Evolutionary conservation across 2,797 vertebrate species (phyloP).

Genomic region (Distichodus sexfasciatus): DNA sequence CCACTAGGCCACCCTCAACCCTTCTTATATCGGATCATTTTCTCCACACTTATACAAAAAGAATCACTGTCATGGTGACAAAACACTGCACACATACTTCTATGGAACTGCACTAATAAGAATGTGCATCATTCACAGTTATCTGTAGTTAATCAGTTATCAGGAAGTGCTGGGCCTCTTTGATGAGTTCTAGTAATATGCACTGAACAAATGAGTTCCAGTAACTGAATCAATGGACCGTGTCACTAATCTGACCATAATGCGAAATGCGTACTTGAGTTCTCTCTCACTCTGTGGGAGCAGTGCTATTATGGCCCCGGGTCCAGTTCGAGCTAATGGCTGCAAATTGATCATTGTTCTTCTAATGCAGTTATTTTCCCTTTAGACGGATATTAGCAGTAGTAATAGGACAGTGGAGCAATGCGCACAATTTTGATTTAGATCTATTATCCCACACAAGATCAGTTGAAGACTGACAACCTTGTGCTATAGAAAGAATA

Average conservation of each 20-base stretch:
- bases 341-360: constrained; percentile 17
- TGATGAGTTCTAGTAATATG: no score
- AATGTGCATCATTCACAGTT: no score
- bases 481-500: no score
- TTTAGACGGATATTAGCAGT: background rate
- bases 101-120: no score
- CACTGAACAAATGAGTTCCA: constrained; percentile 9
- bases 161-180: no score
- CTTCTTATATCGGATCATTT: no score
- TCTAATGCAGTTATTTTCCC: constrained; percentile 11
- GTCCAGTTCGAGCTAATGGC: constrained; percentile 19
- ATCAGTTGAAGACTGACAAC: background rate
- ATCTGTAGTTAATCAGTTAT: no score
- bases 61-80: no score
- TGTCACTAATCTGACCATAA: constrained; percentile 15
- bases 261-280: background rate
- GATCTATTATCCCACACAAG: background rate
- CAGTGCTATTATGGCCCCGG: constrained; percentile 14
- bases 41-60: no score
- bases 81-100: no score
- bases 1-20: no score
- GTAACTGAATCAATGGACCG: background rate
- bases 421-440: background rate
- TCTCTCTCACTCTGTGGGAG: background rate
- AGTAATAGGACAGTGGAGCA: background rate